These are phyloP conservation scores for Drosophila picticornis DNA, from an alignment of 2,888 invertebrate species.

Conservation along the genomic window DNA sequence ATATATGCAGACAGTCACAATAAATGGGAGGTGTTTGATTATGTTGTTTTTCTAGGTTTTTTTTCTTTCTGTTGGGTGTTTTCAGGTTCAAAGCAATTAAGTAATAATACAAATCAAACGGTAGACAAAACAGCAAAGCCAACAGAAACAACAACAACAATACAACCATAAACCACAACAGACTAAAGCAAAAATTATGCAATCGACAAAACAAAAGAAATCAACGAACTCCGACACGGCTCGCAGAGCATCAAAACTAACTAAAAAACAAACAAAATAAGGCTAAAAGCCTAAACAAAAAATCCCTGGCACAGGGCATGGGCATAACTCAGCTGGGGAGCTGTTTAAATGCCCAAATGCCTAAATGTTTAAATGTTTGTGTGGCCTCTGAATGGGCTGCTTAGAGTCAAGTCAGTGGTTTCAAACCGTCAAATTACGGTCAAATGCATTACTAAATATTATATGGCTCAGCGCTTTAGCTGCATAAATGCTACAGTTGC, in stretches of 20 bases:
- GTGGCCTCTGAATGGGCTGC: constrained; percentile 30
- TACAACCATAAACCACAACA: constrained; percentile 25
- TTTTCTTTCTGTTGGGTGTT: constrained; percentile 34
- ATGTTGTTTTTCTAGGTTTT: constrained; percentile 7
- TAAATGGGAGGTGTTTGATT: constrained; percentile 44
- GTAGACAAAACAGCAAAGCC: constrained; percentile 41
- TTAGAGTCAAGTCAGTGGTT: constrained; percentile 26
- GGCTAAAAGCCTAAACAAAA: constrained; percentile 14
- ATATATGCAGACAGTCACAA: constrained; percentile 45
- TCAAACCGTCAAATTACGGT: constrained; percentile 17
- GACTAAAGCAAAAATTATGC: constrained; percentile 59
- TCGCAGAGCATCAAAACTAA: constrained; percentile 37
- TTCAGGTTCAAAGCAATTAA: constrained; percentile 78
- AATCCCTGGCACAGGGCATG: constrained; percentile 29
- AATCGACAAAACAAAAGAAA: constrained; percentile 61
- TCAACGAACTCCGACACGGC: constrained; percentile 43
- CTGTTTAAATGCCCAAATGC: background rate
- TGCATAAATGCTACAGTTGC: background rate
- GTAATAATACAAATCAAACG: constrained; percentile 76
- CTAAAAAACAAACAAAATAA: constrained; percentile 7
- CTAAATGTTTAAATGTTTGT: constrained; percentile 5
- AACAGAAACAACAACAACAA: constrained; percentile 10
- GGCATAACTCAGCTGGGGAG: constrained; percentile 16
- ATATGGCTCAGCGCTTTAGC: background rate
- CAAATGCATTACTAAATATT: constrained; percentile 19